Evolutionary conservation across 1,140 invertebrate genomes (phyloP), one percentile per base, ranked within the genome.

Genomic region (Drosophila elegans): DNA sequence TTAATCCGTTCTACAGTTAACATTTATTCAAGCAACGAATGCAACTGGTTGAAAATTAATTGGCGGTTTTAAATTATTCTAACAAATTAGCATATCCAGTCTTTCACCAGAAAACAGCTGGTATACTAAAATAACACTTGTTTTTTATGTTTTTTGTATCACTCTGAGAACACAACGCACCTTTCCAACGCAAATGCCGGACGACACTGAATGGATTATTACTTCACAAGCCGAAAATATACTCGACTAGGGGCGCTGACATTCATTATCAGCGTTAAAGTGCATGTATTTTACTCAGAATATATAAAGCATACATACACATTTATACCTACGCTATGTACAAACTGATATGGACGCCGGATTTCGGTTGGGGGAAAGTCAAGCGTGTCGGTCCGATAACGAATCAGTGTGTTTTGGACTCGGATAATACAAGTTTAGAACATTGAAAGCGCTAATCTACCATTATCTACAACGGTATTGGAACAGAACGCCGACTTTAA

Each of bases 131-230:
- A 57, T 4, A 66, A 67, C 63, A 46, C 48, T 44, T 64, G 29
- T 29, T 34, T 38, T 38, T 12, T 54, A 54, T 44, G 25, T 12
- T 46, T 16, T 39, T 29, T 48, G 46, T 62, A 61, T 69, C 46
- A 39, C 51, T 36, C 13, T 11, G 34, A 39, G 36, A 41, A 53
- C 29, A 16, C 38, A 54, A 73, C 73, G 59, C 81, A 85, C 83
- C 61, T 81, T 76, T 38, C 56, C 48, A 86, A 72, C 68, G 46
- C 34, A 62, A 81, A 74, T 59, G 60, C 63, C 78, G 82, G 56
- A 51, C 46, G 25, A 10, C 48, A 85, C 82, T 85, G 53, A 86
- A 60, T 46, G 21, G 46, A 59, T 32, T 34, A 25, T 57, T 67
- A 36, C 21, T 29, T 9, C 27, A 38, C 55, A 49, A 45, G 11